Base-by-base conservation (phyloP, 2,797 vertebrate species). In the Sebastes umbrosus region DNA sequence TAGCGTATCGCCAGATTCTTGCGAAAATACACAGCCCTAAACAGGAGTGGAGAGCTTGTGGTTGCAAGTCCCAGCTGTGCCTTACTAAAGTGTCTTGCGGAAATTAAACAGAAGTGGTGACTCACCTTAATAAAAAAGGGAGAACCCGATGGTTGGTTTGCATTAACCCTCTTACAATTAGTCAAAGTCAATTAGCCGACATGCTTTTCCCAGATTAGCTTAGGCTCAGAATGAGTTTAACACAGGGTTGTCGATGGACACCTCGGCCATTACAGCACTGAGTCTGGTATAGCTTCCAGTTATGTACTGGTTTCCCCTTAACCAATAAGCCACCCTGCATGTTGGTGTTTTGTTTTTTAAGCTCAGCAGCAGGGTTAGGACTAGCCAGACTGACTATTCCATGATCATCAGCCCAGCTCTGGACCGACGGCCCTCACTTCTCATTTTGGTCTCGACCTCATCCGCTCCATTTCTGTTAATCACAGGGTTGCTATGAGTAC, bases 401-500 rank as follows among this genome's bases (percentile, higher is more conserved):
- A 84, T 91, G 85, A 89, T 82, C 76, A 92, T 88, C 88, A 91
- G 83, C 77, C 78, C 86, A 84, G 59, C 73, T 85, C 85, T 87
- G 90, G 84, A 90, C 87, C 76, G 22, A 87, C 39, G 59, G 84
- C 82, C 89, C 87, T 87, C 75, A 87, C 81, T 89, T 92, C 90
- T 92, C 90, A 90, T 94, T 93, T 92, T 91, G 89, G 90, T 91
- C 87, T 86, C 82, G 50, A 94, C 91, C 94, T 94, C 93, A 94
- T 92, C 93, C 90, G 88, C 92, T 91, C 91, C 91, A 93, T 92
- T 95, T 91, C 89, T 94, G 87, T 84, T 95, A 95, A 96, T 95
- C 88, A 95, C 90, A 93, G 91, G 93, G 92, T 95, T 95, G 88
- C 93, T 88, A 87, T 90, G 92, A 93, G 89, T 87, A 93, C 91